These are phyloP conservation scores for Menidia beryllina DNA, from an alignment of 2,113 vertebrate species.

Conservation along the genomic window DNA sequence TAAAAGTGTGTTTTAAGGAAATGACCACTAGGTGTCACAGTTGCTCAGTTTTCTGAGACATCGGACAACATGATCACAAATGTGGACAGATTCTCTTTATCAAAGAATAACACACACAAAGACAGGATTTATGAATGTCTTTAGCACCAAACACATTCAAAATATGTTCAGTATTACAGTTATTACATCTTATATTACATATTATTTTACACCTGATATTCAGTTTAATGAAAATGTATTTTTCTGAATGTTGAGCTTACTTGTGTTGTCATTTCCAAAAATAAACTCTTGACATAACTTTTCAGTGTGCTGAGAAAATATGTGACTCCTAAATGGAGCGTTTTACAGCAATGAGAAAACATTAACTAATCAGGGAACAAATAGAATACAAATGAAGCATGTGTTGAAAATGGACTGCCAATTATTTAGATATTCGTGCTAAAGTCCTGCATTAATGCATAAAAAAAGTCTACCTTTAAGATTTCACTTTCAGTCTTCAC, in stretches of 20 bases:
- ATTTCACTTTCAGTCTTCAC: conserved; percentile 48
- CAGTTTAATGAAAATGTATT: too few species aligned
- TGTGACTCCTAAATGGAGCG: not conserved
- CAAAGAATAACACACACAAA: conserved; percentile 1
- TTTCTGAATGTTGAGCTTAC: too few species aligned
- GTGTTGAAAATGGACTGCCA: not conserved
- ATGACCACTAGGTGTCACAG: conserved; percentile 75
- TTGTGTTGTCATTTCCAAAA: not conserved
- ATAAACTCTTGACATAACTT: not conserved
- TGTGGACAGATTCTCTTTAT: not conserved
- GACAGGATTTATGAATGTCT: too few species aligned
- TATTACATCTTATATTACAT: too few species aligned
- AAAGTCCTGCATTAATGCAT: conserved; percentile 18
- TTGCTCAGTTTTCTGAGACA: conserved; percentile 60
- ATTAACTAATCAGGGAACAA: not conserved
- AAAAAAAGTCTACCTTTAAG: conserved; percentile 33
- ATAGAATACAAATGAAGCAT: not conserved
- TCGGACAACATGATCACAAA: not conserved
- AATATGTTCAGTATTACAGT: not conserved
- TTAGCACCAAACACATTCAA: too few species aligned
- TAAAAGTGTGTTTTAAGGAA: conserved; percentile 8
- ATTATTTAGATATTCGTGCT: not conserved
- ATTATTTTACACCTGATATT: too few species aligned
- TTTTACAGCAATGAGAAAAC: not conserved
- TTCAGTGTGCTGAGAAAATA: not conserved